A percentile compares a stretch with the other conserved stretches of the same genome.
These are phyloP conservation scores for Gorsachius magnificus DNA, from an alignment of 2,797 vertebrate species.

Conservation along the genomic window DNA sequence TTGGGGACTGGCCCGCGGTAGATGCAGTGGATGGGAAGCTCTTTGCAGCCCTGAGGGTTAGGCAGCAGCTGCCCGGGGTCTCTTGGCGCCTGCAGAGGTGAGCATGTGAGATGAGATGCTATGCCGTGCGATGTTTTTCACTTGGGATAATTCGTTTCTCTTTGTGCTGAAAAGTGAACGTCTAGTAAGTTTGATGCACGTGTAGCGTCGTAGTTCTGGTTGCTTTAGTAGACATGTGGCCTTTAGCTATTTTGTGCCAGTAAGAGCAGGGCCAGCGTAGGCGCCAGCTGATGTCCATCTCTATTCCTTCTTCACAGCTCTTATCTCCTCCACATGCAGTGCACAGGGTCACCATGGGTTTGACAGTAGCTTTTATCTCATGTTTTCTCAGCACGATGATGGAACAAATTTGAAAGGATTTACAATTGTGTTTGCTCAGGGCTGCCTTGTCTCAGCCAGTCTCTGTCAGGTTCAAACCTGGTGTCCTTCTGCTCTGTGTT, in stretches of 20 bases:
- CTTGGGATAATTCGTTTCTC: background rate
- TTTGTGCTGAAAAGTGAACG: background rate
- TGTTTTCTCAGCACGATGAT: background rate
- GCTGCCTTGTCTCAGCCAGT: background rate
- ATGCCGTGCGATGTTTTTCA: background rate
- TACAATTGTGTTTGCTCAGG: background rate
- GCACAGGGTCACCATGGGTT: background rate
- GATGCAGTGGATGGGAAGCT: background rate
- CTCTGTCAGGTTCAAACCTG: background rate
- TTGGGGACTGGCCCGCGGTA: fast-evolving
- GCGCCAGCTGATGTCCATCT: background rate
- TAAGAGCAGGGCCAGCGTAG: background rate
- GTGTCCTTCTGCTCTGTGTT: background rate
- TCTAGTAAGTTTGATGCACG: background rate
- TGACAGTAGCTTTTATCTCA: background rate
- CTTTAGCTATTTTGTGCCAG: background rate
- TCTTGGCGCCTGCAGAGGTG: background rate
- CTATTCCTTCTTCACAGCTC: background rate
- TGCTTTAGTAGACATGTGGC: background rate
- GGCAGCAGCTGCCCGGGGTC: background rate
- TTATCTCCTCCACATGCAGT: fast-evolving
- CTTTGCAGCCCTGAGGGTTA: background rate
- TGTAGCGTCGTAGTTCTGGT: background rate
- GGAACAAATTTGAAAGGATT: background rate
- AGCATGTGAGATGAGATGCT: background rate